These are phyloP conservation scores for Actinostola sp. DNA, from an alignment of 92 coral and sea anemone genomes.

Conservation along the genomic window DNA sequence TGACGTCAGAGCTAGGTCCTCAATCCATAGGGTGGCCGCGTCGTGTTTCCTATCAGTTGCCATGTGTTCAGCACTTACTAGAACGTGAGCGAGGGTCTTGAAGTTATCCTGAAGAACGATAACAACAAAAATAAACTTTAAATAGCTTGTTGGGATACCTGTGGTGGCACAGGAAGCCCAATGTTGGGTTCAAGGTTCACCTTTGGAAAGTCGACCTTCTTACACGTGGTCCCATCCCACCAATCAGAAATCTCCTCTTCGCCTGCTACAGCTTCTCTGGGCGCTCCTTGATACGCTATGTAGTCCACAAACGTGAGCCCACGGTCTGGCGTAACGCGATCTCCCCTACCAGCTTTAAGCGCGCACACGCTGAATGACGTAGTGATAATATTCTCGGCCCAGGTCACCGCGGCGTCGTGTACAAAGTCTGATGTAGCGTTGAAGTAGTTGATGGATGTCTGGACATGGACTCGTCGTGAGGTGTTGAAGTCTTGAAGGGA, in stretches of 20 bases:
- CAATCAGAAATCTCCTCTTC: constrained; percentile 60
- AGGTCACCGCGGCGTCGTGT: constrained; percentile 80
- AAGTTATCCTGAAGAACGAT: constrained; percentile 57
- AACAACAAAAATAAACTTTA: not conserved
- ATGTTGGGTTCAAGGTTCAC: too few species aligned
- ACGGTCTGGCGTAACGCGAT: constrained; percentile 69
- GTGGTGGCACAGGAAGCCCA: not conserved
- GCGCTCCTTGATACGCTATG: constrained; percentile 74
- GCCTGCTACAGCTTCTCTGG: constrained; percentile 72
- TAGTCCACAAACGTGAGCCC: constrained; percentile 76
- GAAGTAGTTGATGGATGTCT: constrained; percentile 67
- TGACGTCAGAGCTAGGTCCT: constrained; percentile 58
- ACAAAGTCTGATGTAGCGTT: constrained; percentile 53
- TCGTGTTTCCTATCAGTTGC: constrained; percentile 65
- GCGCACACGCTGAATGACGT: constrained; percentile 68
- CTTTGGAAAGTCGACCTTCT: constrained; percentile 50
- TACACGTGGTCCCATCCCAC: constrained; percentile 89
- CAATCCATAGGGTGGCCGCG: constrained; percentile 83
- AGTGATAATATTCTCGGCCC: constrained; percentile 66
- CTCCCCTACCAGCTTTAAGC: constrained; percentile 74
- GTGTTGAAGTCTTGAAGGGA: constrained; percentile 37
- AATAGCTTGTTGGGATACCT: not conserved
- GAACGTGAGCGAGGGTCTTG: constrained; percentile 57
- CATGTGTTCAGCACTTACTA: constrained; percentile 70
- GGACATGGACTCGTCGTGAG: constrained; percentile 49